These are phyloP conservation scores for Nerophis ophidion DNA, from an alignment of 2,113 vertebrate genomes.

Conservation along the genomic window DNA sequence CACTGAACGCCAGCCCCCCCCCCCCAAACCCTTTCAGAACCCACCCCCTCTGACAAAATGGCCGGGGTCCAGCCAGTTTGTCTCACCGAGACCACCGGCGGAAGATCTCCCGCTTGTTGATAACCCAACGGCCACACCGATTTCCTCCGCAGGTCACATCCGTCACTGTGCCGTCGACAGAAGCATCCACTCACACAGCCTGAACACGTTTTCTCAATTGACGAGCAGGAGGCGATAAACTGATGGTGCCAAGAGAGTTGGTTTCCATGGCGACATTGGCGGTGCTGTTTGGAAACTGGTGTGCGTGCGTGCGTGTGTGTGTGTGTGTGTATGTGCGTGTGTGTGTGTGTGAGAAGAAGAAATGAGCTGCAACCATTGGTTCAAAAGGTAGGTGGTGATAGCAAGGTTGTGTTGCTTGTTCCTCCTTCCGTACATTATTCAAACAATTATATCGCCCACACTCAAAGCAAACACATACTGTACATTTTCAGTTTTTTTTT, in stretches of 20 bases:
- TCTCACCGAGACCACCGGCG: conserved; percentile 2
- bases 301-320: conserved; percentile 4
- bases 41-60: conserved; percentile 15
- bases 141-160: conserved; percentile 1
- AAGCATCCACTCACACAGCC: conserved; percentile 12
- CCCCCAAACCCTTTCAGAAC: conserved; percentile 1
- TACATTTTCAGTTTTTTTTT: neutral
- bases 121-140: conserved; percentile 6
- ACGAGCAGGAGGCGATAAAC: conserved; percentile 44
- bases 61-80: neutral
- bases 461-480: neutral
- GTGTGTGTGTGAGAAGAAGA: conserved; percentile 20
- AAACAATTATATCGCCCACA: neutral
- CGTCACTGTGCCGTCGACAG: conserved; percentile 13
- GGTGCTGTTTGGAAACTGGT: conserved; percentile 29
- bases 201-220: conserved; percentile 28
- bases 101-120: conserved; percentile 8
- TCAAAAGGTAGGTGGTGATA: conserved; percentile 38
- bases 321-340: neutral
- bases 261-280: conserved; percentile 67
- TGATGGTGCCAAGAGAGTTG: conserved; percentile 37
- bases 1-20: conserved; percentile 25
- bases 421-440: neutral
- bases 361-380: conserved; percentile 42
- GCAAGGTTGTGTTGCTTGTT: conserved; percentile 4